Evolutionary conservation across 2,113 vertebrate species (phyloP).

Genomic region (Myrmecophaga tridactyla): DNA sequence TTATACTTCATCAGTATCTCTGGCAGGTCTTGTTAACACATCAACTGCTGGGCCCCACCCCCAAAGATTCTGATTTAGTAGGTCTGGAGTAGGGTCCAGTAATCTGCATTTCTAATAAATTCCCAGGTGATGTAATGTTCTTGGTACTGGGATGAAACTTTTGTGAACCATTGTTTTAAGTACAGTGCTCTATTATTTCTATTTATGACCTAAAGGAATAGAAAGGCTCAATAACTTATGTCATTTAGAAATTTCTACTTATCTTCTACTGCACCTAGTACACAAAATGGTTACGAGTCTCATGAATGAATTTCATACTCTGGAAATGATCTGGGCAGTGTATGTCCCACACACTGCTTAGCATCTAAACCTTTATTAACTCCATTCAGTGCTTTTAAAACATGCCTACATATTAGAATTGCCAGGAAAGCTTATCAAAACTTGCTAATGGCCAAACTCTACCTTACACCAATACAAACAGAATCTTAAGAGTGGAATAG

Average conservation of each 20-base stretch:
- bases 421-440: neutral
- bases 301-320: neutral
- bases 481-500: neutral
- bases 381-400: neutral
- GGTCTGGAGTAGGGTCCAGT: neutral
- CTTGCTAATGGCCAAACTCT: neutral
- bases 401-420: neutral
- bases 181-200: neutral
- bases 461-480: neutral
- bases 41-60: fast-evolving
- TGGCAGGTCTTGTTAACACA: neutral
- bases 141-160: neutral
- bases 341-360: neutral
- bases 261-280: too few species aligned
- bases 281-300: neutral
- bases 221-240: neutral
- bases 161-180: neutral
- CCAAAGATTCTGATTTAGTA: neutral
- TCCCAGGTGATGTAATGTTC: neutral
- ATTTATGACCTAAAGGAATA: neutral
- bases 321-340: neutral
- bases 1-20: neutral
- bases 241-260: neutral
- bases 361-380: neutral
- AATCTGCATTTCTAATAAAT: neutral